These are phyloP conservation scores for Synergus laeviventris DNA, from an alignment of 2,888 invertebrate genomes.

Conservation along the genomic window DNA sequence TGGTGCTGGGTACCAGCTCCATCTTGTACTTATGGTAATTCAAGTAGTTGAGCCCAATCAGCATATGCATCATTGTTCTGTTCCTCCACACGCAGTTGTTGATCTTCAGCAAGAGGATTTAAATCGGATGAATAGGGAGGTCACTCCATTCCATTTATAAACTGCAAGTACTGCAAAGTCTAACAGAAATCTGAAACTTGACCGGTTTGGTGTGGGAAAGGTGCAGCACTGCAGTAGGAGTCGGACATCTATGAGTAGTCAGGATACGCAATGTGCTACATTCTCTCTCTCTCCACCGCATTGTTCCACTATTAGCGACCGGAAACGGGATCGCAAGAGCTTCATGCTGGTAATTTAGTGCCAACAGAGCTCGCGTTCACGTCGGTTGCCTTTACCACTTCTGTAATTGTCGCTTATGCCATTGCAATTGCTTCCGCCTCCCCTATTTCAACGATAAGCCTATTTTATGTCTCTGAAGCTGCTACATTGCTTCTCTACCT, in stretches of 20 bases:
- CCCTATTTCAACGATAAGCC: background rate
- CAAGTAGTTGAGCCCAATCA: too few species aligned
- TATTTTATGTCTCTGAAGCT: background rate
- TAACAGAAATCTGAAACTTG: background rate
- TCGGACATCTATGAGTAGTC: conserved; percentile 13
- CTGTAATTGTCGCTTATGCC: conserved; percentile 7
- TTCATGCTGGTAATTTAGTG: conserved; percentile 33
- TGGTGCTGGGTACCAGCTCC: too few species aligned
- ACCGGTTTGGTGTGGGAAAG: background rate
- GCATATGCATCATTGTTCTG: too few species aligned
- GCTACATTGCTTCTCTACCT: background rate
- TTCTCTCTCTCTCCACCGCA: too few species aligned
- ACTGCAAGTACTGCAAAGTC: too few species aligned
- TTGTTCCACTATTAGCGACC: conserved; percentile 36
- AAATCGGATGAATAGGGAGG: too few species aligned
- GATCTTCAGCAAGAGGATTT: too few species aligned
- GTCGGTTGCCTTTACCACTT: background rate
- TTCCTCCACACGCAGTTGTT: too few species aligned
- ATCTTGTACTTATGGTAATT: too few species aligned
- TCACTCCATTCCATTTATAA: too few species aligned
- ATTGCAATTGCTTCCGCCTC: conserved; percentile 1
- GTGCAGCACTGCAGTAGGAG: background rate
- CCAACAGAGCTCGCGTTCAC: conserved; percentile 5
- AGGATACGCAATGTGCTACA: conserved; percentile 17
- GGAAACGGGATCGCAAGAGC: conserved; percentile 28